A percentile compares a stretch with the other conserved stretches of the same genome.
Evolutionary conservation across 2,113 vertebrate genomes (phyloP).

Genomic region (Menura novaehollandiae): DNA sequence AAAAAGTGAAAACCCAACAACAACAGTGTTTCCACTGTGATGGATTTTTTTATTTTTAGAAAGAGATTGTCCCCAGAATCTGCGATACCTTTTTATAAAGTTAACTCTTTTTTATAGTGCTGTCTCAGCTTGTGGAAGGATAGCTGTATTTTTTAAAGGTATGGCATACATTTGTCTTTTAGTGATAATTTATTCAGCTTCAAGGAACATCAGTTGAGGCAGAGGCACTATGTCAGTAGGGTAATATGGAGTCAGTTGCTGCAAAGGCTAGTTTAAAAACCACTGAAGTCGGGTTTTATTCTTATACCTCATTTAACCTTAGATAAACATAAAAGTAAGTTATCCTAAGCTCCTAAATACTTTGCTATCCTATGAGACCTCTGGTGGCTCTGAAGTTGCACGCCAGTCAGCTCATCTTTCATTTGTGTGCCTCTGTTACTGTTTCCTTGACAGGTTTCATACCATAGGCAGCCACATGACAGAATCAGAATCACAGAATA

Average conservation of each 20-base stretch:
- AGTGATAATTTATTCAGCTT: background rate
- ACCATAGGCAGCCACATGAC: fast-evolving
- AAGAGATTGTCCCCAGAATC: background rate
- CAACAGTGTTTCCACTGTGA: background rate
- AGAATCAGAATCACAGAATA: too few relatives aligned
- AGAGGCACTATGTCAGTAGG: background rate
- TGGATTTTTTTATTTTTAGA: background rate
- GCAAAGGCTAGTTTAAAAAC: background rate
- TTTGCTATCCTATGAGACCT: background rate
- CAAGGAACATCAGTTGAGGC: background rate
- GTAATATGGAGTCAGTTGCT: background rate
- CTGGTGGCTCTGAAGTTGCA: background rate
- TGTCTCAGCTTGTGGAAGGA: background rate
- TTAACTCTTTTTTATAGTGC: background rate
- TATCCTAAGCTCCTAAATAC: background rate
- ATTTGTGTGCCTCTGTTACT: fast-evolving
- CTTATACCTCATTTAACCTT: background rate
- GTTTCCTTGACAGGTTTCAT: background rate
- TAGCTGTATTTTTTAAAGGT: background rate
- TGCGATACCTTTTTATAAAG: background rate
- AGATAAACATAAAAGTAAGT: background rate
- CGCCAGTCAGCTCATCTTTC: background rate
- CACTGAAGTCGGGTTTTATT: background rate
- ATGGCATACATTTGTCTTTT: background rate
- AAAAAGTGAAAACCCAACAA: background rate